Evolutionary conservation across 2,113 vertebrate species (phyloP).

Genomic region (Thamnophis sirtalis): DNA sequence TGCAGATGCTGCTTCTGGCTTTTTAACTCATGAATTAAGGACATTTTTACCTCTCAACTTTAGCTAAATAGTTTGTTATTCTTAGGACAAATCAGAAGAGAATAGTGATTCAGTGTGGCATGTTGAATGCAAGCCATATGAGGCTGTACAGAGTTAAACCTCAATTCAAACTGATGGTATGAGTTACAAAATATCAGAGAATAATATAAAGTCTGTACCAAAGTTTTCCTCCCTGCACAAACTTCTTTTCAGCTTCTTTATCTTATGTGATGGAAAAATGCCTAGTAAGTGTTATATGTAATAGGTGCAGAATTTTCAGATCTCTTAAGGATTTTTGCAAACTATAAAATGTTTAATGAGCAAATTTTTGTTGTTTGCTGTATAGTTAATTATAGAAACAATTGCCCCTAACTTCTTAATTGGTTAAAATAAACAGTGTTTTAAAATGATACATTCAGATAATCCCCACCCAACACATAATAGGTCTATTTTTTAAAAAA

Average conservation of each 20-base stretch:
- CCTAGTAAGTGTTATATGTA: neutral
- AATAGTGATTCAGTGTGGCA: constrained; percentile 60
- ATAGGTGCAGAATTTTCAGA: constrained; percentile 1
- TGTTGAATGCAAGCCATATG: constrained; percentile 62
- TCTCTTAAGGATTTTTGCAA: neutral
- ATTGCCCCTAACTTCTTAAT: neutral
- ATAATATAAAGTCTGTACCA: constrained; percentile 49
- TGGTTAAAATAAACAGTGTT: accelerated
- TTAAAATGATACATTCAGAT: accelerated
- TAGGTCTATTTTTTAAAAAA: accelerated
- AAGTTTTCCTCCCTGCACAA: constrained; percentile 41
- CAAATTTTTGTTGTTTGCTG: neutral
- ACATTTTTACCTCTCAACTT: constrained; percentile 34
- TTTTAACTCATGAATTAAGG: constrained; percentile 30
- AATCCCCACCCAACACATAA: accelerated
- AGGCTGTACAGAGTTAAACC: neutral
- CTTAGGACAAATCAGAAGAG: constrained; percentile 53
- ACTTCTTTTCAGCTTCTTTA: constrained; percentile 37
- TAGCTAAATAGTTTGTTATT: constrained; percentile 54
- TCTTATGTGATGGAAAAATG: constrained; percentile 49
- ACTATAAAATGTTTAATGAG: neutral
- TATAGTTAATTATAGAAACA: accelerated
- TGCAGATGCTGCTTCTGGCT: constrained; percentile 32
- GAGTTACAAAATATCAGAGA: constrained; percentile 47
- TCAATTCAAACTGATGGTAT: constrained; percentile 49